Conservation (phyloP, 2,888 invertebrate genomes). For the Drosophila robusta region DNA sequence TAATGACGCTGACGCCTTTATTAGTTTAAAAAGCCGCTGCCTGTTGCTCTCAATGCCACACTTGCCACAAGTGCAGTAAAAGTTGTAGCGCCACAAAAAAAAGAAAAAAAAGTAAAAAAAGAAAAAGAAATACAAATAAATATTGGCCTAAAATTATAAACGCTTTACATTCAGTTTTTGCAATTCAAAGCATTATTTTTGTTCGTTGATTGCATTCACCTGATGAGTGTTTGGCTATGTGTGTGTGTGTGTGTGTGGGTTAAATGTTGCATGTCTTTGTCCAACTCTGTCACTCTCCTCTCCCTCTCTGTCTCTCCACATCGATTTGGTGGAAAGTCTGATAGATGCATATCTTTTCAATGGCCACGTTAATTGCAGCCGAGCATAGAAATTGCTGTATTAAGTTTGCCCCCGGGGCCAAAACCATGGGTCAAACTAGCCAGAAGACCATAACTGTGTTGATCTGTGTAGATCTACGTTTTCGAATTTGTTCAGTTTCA, state of each 20-base stretch:
- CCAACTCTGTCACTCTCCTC: not conserved
- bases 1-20: conserved; percentile 56
- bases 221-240: conserved; percentile 43
- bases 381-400: conserved; percentile 73
- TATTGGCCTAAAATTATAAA: conserved; percentile 28
- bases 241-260: conserved; percentile 37
- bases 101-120: too few species aligned
- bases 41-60: conserved; percentile 14
- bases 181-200: conserved; percentile 63
- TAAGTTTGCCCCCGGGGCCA: conserved; percentile 55
- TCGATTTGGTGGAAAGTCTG: conserved; percentile 54
- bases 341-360: conserved; percentile 63
- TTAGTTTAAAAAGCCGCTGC: conserved; percentile 30
- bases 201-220: conserved; percentile 71
- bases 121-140: conserved; percentile 20
- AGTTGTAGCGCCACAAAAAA: conserved; percentile 49
- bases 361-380: conserved; percentile 69
- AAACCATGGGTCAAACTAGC: conserved; percentile 26
- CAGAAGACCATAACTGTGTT: conserved; percentile 14
- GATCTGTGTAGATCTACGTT: conserved; percentile 21
- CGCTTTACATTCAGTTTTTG: conserved; percentile 36
- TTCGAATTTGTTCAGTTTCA: conserved; percentile 5
- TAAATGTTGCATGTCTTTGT: conserved; percentile 49
- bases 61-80: conserved; percentile 41
- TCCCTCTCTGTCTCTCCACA: conserved; percentile 4